A percentile compares a stretch with the other conserved stretches of the same genome.
These are phyloP conservation scores for Myrmophylax atrothorax DNA, from an alignment of 2,113 vertebrate genomes.

Conservation along the genomic window DNA sequence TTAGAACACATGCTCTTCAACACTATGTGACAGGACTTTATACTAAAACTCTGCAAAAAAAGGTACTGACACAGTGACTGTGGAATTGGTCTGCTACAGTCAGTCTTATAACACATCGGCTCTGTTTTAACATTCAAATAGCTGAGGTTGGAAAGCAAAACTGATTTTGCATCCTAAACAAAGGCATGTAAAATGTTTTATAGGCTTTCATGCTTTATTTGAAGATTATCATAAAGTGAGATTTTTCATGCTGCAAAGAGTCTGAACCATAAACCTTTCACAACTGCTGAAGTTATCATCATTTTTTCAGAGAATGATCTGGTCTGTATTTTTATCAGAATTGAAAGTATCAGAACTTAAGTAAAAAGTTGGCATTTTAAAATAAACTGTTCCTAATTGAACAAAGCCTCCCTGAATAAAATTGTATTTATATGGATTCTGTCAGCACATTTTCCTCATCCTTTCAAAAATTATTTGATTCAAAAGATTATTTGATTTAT, in stretches of 20 bases:
- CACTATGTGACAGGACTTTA: neutral
- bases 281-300: neutral
- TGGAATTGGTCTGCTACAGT: neutral
- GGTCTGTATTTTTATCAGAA: neutral
- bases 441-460: neutral
- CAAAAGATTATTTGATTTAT: slow-evolving; percentile 33
- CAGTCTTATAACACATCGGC: neutral
- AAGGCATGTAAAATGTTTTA: slow-evolving; percentile 44
- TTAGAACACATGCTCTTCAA: neutral
- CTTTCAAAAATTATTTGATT: too few species aligned
- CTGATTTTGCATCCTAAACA: slow-evolving; percentile 30
- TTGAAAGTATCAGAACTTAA: neutral
- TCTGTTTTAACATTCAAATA: slow-evolving; percentile 21
- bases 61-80: neutral
- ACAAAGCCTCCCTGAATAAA: neutral
- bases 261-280: slow-evolving; percentile 45
- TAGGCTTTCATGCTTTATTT: slow-evolving; percentile 60
- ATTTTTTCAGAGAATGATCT: slow-evolving; percentile 1
- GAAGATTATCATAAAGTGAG: slow-evolving; percentile 62
- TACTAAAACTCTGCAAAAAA: neutral
- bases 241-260: slow-evolving; percentile 38
- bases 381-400: slow-evolving; percentile 1
- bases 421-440: slow-evolving; percentile 18
- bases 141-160: neutral
- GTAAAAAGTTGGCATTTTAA: neutral